Percentiles rank a stretch among this genome's conserved stretches.
These are phyloP conservation scores for Chelonus formosanus DNA, from an alignment of 2,888 invertebrate genomes.

Conservation along the genomic window DNA sequence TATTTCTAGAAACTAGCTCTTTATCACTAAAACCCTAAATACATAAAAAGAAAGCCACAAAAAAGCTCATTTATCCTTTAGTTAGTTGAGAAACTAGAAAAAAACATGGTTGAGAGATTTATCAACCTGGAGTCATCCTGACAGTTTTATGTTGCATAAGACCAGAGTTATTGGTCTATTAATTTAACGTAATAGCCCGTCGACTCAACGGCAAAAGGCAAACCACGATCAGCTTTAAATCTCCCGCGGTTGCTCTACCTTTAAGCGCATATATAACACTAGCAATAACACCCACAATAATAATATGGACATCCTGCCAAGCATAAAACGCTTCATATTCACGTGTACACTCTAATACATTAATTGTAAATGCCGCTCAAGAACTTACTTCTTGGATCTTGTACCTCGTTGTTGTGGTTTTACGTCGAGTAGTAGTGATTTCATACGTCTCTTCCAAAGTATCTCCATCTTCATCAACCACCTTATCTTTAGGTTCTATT, in stretches of 20 bases:
- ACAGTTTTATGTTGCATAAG: slow-evolving; percentile 23
- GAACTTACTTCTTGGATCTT: slow-evolving; percentile 62
- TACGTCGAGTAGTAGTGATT: slow-evolving; percentile 62
- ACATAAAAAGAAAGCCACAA: too few relatives aligned
- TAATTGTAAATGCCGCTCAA: not conserved
- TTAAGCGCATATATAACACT: not conserved
- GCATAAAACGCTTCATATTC: too few relatives aligned
- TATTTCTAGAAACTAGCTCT: too few relatives aligned
- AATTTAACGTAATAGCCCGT: slow-evolving; percentile 18
- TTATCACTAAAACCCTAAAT: too few relatives aligned
- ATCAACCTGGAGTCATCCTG: slow-evolving; percentile 13
- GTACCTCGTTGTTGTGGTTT: slow-evolving; percentile 61
- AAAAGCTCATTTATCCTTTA: not conserved
- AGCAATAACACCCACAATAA: not conserved
- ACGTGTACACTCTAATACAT: too few relatives aligned
- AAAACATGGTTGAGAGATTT: slow-evolving; percentile 1
- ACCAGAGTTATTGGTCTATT: slow-evolving; percentile 23
- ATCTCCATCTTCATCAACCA: slow-evolving; percentile 51
- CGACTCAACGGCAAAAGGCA: not conserved
- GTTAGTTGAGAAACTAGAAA: not conserved
- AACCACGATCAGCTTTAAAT: slow-evolving; percentile 2
- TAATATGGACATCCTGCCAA: too few relatives aligned
- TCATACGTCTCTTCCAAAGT: slow-evolving; percentile 62
- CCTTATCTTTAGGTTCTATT: slow-evolving; percentile 43
- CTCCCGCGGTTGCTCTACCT: slow-evolving; percentile 8